Base-by-base conservation (phyloP, 2,113 vertebrate genomes). In the Phyllostomus hastatus region DNA sequence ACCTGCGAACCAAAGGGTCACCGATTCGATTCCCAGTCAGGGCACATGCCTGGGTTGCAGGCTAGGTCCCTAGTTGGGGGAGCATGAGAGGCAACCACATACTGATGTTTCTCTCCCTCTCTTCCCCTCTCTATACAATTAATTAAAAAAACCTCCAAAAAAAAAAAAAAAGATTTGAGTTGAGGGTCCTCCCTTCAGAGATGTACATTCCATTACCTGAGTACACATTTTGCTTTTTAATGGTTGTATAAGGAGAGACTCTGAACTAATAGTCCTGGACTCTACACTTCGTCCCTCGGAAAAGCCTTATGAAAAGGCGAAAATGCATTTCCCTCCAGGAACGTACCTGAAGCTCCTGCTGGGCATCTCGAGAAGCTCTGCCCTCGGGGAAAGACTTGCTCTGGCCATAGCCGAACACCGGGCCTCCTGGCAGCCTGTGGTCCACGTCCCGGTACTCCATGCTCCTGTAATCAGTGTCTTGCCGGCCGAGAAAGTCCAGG, bases 391-490 rank as follows among this genome's bases (percentile, higher is more conserved):
- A 98, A 98, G 99, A 94, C 94, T 99, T 99, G 94, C 98, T 98
- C 28, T 98, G 99, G 81, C 99, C 99, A 98, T 99, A 99, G 26
- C 99, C 99, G 97, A 99, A 99, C 81, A 98, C 97, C 50, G 98
- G 99, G 78, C 97, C 98, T 4, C 99, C 98, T 0, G 98, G 98
- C 70, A 99, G 98, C 66, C 99, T 99, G 96, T 99, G 99, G 98
- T 99, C 99, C 87, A 99, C 99, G 96, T 99, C 99, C 15, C 99
- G 98, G 96, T 99, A 99, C 94, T 99, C 99, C 96, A 99, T 99
- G 97, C 99, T 99, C 97, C 98, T 98, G 59, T 99, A 98, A 95
- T 99, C 99, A n/a, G 97, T 98, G 81, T 99, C 98, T 98, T 99
- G 98, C 89, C 96, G 98, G 96, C 98, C 99, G 97, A 98, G 98